Percentiles rank a stretch among this genome's conserved stretches.
Conservation (phyloP, 2,888 invertebrate genomes). For the Criorhina ranunculi region DNA sequence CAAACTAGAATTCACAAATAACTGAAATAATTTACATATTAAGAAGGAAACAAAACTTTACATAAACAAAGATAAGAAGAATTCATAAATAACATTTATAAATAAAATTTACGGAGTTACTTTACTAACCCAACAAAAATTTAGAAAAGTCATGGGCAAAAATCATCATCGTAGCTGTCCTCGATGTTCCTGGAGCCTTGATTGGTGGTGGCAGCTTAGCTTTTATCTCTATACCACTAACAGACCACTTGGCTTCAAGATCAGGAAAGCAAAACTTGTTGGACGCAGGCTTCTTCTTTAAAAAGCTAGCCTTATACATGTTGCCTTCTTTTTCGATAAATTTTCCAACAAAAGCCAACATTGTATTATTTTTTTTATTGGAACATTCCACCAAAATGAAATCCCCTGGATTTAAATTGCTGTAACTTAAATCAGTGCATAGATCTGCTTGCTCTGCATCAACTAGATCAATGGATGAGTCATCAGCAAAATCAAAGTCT, state of each 20-base stretch:
- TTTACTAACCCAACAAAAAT: conserved; percentile 22
- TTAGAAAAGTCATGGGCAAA: conserved; percentile 26
- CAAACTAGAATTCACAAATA: conserved; percentile 8
- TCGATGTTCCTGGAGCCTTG: conserved; percentile 28
- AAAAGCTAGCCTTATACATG: conserved; percentile 51
- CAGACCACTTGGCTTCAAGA: conserved; percentile 40
- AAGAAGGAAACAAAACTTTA: not conserved
- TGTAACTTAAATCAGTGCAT: conserved; percentile 28
- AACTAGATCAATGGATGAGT: conserved; percentile 56
- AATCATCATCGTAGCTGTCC: conserved; percentile 35
- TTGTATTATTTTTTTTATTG: conserved; percentile 53
- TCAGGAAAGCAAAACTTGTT: conserved; percentile 36
- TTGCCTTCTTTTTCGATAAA: conserved; percentile 57
- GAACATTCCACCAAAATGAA: conserved; percentile 56
- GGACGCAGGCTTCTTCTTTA: conserved; percentile 29
- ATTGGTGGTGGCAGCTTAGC: conserved; percentile 41
- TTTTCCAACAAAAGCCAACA: conserved; percentile 51
- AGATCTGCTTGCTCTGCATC: conserved; percentile 56
- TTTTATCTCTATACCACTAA: conserved; percentile 29
- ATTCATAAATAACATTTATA: conserved; percentile 6
- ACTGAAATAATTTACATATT: no score
- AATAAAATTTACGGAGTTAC: conserved; percentile 3
- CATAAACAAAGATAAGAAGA: no score
- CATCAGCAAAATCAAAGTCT: conserved; percentile 43
- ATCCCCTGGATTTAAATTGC: conserved; percentile 28